Base-by-base conservation (phyloP, 2,113 vertebrate genomes). In the Cavia aperea region DNA sequence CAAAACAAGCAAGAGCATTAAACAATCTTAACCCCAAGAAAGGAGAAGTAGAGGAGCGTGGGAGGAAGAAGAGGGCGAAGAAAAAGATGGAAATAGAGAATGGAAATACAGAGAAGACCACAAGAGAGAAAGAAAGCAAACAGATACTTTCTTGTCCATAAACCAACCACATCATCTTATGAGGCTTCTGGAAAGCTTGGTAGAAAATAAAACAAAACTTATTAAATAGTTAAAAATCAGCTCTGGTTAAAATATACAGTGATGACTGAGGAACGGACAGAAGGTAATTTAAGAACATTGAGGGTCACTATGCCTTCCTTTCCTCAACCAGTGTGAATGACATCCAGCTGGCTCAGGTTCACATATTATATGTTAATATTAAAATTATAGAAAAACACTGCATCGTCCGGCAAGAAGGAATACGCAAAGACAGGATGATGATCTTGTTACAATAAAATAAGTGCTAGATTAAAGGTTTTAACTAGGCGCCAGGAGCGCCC, bases 1-100 rank as follows among this genome's bases (percentile, higher is more conserved):
- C 91, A 91, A 94, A 86, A 62, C 24, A 78, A 94, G n/a, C 5
- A 83, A 26, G 1, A 82, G 21, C n/a, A 94, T 94, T 84, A 84
- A 90, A 65, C 73, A 87, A 94, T 88, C 16, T 63, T 85, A 84
- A 24, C 39, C 23, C 23, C 24, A 39, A 78, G 82, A 82, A 77
- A 14, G 24, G 51, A 10, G 15, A 77, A 31, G 13, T 2, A 49
- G 49, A 82, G 58, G 24, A 11, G 21, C 51, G 51, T 63, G 36
- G 21, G 29, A 85, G 2, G 2, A 49, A 7, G 15, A 29, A 13
- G 21, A 63, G 3, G 66, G 72, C 54, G 39, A 21, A n/a, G 10
- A 16, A 60, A 88, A 31, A 39, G 14, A 36, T 51, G 16, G 54
- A 43, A 84, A 89, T 4, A 23, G 70, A 83, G 36, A 63, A 62